A percentile compares a stretch with the other conserved stretches of the same genome.
These are phyloP conservation scores for Ibycter americanus DNA, from an alignment of 2,797 vertebrate species.

Conservation along the genomic window DNA sequence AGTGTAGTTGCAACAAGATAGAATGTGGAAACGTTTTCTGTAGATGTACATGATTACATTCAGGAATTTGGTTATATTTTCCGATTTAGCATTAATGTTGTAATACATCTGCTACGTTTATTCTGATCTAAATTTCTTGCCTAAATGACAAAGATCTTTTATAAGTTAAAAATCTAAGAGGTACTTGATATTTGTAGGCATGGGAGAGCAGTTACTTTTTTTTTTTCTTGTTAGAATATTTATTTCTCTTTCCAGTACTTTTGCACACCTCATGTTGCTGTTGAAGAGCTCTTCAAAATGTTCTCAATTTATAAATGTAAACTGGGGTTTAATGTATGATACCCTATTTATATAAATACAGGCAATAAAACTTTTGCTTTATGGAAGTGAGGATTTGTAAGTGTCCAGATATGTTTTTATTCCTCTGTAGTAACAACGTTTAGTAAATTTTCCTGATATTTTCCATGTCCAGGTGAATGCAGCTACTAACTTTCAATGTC, in stretches of 20 bases:
- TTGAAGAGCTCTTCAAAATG: slow-evolving; percentile 24
- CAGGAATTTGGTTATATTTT: background rate
- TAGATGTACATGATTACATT: background rate
- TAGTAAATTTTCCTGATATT: background rate
- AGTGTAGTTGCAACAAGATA: background rate
- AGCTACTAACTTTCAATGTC: background rate
- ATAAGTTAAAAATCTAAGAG: background rate
- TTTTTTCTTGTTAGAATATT: slow-evolving; percentile 26
- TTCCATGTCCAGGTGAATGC: background rate
- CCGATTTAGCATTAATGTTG: background rate
- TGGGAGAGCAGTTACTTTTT: background rate
- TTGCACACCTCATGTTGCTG: slow-evolving; percentile 18
- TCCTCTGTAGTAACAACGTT: background rate
- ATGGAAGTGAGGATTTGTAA: background rate
- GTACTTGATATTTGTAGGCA: slow-evolving; percentile 2
- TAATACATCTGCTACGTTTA: background rate
- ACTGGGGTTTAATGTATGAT: background rate
- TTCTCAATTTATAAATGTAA: slow-evolving; percentile 29
- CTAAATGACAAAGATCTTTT: background rate
- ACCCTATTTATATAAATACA: slow-evolving; percentile 18
- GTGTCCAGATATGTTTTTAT: slow-evolving; percentile 7
- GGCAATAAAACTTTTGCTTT: slow-evolving; percentile 44
- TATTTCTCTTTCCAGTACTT: slow-evolving; percentile 42
- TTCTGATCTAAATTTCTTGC: background rate
- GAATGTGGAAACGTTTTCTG: background rate